Percentiles rank a stretch among this genome's conserved stretches.
These are phyloP conservation scores for Halcyon malimbica DNA, from an alignment of 2,113 vertebrate species.

Conservation along the genomic window DNA sequence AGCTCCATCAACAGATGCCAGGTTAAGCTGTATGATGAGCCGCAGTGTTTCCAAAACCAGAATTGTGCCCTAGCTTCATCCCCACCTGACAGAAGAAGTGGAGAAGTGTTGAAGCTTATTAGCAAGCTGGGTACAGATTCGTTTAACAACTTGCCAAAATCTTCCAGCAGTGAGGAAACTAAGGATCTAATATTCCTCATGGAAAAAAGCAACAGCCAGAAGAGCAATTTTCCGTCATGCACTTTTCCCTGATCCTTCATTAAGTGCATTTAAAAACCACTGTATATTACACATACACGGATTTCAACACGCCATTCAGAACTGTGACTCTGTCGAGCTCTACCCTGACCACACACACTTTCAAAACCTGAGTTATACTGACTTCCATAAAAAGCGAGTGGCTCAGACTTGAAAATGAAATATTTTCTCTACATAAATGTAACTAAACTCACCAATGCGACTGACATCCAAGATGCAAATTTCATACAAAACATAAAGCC, in stretches of 20 bases:
- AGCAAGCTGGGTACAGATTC: background rate
- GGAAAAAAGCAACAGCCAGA: background rate
- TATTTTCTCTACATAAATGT: background rate
- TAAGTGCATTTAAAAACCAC: background rate
- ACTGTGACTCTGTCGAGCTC: background rate
- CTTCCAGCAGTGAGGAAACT: conserved; percentile 14
- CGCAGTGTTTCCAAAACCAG: background rate
- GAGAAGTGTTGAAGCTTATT: background rate
- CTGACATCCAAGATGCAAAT: background rate
- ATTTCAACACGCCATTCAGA: background rate
- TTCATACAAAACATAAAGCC: background rate
- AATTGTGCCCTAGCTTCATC: background rate
- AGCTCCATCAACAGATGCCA: background rate
- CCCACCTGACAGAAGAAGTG: background rate
- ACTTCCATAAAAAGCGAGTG: background rate
- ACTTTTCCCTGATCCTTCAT: background rate
- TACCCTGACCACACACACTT: background rate
- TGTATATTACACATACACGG: background rate
- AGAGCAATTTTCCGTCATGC: background rate
- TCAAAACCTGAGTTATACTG: background rate
- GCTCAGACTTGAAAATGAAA: background rate
- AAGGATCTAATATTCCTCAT: background rate
- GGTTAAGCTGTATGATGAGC: background rate
- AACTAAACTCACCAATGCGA: background rate
- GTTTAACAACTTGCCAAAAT: background rate